Conservation (phyloP, 2,797 vertebrate genomes). For the Pampus argenteus region DNA sequence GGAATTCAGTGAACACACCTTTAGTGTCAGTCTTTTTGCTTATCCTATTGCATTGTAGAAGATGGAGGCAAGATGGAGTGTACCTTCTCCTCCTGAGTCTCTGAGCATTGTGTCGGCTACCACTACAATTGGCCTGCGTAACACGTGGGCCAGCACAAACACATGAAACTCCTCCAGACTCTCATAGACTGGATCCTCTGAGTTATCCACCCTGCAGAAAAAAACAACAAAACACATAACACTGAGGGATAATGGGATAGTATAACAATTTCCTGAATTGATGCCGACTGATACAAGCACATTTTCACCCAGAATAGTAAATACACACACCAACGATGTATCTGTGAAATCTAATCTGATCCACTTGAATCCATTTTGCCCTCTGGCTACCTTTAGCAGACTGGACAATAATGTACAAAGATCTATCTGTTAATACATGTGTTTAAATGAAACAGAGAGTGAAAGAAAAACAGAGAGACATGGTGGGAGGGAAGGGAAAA, state of each 20-base stretch:
- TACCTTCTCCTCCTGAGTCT: slow-evolving; percentile 97
- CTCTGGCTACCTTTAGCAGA: slow-evolving; percentile 22
- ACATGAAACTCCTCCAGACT: slow-evolving; percentile 99
- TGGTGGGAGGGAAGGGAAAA: slow-evolving; percentile 21
- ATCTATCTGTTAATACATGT: slow-evolving; percentile 38
- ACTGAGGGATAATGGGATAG: slow-evolving; percentile 27
- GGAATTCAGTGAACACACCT: slow-evolving; percentile 53
- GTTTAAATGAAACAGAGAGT: slow-evolving; percentile 31
- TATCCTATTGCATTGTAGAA: neutral
- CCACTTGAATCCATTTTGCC: slow-evolving; percentile 37
- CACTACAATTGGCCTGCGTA: slow-evolving; percentile 94
- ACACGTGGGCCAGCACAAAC: slow-evolving; percentile 95
- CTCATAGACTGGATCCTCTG: slow-evolving; percentile 97
- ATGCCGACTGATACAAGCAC: slow-evolving; percentile 5
- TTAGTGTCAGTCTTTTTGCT: neutral
- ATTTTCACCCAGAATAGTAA: slow-evolving; percentile 18
- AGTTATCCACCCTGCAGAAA: slow-evolving; percentile 90
- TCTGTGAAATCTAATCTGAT: slow-evolving; percentile 27
- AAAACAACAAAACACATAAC: slow-evolving; percentile 16
- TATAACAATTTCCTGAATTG: slow-evolving; percentile 31
- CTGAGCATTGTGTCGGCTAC: slow-evolving; percentile 98
- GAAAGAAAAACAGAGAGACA: slow-evolving; percentile 9
- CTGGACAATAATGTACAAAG: slow-evolving; percentile 2
- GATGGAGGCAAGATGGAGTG: neutral
- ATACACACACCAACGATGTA: slow-evolving; percentile 19